Evolutionary conservation across 2,797 vertebrate genomes (phyloP), one percentile per base, ranked within the genome.

Genomic region (Lindbergichthys nudifrons): DNA sequence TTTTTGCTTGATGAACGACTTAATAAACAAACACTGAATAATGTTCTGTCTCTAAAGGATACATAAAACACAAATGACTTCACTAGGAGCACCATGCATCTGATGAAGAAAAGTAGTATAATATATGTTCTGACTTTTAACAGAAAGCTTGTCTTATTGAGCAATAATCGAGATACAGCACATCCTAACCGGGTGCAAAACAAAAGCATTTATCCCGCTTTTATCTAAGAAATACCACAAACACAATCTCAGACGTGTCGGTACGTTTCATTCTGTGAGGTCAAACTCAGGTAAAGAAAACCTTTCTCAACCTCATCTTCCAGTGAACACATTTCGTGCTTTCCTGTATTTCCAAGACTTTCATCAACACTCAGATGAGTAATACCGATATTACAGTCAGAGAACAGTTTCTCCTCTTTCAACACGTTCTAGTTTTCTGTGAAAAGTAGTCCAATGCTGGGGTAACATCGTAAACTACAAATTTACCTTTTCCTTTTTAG

Each of bases 281-380:
- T 36, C 18, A 8, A 3, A 54, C 2, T 32, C 18, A 9, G 5
- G 19, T 42, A 18, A 53, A 63, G 18, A 68, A 50, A 23, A 15
- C 69, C 51, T 65, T 18, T 39, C 19, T 42, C 48, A 30, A 36
- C 39, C 15, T 53, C 4, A 45, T 58, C 53, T 73, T 62, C 65
- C 43, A 2, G 36, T 32, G n/a, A 23, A 23, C 23, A 23, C 19
- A 18, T 47, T 19, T 21, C 7, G 12, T 18, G 6, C 3, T 4
- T 67, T 62, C 45, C 51, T 57, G 36, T 6, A 8, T 74, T 53
- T 42, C 47, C 39, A 51, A 23, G 1, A 4, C 21, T 50, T 21
- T 32, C 4, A 1, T 13, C 21, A 19, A n/a, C 4, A 4, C 1
- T 47, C 18, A 23, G 23, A 52, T n/a, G 11, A 11, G 15, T 18